Base-by-base conservation (phyloP, 2,113 vertebrate species). In the Serinus canaria region DNA sequence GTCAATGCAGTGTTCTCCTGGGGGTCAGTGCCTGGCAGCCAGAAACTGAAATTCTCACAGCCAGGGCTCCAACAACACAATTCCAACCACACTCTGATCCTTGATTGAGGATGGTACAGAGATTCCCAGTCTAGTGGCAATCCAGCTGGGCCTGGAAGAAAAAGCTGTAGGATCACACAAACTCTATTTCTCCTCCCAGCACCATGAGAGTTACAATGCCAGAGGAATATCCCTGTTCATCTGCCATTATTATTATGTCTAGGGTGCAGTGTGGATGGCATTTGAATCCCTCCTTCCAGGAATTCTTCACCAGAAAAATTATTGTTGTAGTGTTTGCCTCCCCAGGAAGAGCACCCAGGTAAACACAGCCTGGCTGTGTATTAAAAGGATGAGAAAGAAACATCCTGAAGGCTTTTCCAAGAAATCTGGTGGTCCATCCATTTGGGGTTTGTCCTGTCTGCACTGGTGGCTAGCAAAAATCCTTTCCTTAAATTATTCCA, bases 381-480 rank as follows among this genome's bases (percentile, higher is more conserved):
- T 43, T 43, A 20, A 11, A 72, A 4, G 16, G 7, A 31, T 35
- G 15, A 67, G 13, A 43, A 87, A 53, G n/a, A 55, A 72, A 63
- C 6, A 24, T 28, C 47, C 30, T n/a, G 8, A 28, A 80, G 31
- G 25, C 6, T 92, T 68, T 84, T 37, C 59, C 60, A 52, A 62
- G 55, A 43, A 85, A 66, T 27, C 46, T 35, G 20, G 4, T 18
- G 21, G 15, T 64, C 73, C 13, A 23, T 7, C 23, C 15, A 17
- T 7, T 27, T 11, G 41, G 84, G 24, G 1, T 67, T 58, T 53
- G 15, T 24, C 37, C 10, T 3, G 1, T n/a, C 19, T 75, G 13
- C 28, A 79, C 37, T 27, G 0, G 0, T 35, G 20, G 17, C 18
- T 44, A 18, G 16, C 10, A 74, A 47, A 33, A 80, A 55, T 4